A percentile compares a stretch with the other conserved stretches of the same genome.
Conservation (phyloP, 2,113 vertebrate genomes). For the Actenoides hombroni region DNA sequence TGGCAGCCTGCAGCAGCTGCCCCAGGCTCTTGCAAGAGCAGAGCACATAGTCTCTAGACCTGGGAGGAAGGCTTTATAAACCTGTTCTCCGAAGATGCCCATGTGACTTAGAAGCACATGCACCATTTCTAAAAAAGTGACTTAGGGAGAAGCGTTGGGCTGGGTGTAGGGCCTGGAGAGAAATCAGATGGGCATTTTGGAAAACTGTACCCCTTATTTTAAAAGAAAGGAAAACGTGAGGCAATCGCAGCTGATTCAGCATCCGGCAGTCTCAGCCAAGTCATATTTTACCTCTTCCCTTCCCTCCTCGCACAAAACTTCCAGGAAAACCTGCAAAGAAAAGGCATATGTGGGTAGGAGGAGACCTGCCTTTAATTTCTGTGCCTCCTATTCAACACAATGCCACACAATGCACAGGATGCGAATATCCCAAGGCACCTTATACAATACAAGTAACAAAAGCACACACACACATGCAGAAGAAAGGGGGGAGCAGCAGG, state of each 20-base stretch:
- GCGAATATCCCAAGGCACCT: constrained; percentile 70
- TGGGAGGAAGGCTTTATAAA: not conserved
- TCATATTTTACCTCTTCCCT: constrained; percentile 69
- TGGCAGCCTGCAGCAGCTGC: not conserved
- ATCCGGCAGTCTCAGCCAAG: constrained; percentile 62
- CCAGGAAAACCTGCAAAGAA: constrained; percentile 73
- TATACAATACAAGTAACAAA: constrained; percentile 68
- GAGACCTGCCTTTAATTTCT: constrained; percentile 69
- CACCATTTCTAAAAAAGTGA: not conserved
- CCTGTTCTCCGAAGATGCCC: not conserved
- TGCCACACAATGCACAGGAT: constrained; percentile 73
- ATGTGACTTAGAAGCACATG: not conserved
- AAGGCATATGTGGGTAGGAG: constrained; percentile 67
- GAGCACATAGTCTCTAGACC: not conserved
- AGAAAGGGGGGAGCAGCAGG: constrained; percentile 21
- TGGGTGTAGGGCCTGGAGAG: not conserved
- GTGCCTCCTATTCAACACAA: constrained; percentile 70
- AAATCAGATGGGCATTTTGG: constrained; percentile 22
- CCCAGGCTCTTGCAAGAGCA: not conserved
- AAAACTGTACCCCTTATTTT: constrained; percentile 30
- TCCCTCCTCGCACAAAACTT: constrained; percentile 62
- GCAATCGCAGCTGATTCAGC: constrained; percentile 66
- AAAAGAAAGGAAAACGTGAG: constrained; percentile 68
- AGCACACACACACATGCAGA: constrained; percentile 31
- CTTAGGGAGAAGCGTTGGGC: not conserved